Base-by-base conservation (phyloP, 2,888 invertebrate genomes). In the Limenitis camilla region DNA sequence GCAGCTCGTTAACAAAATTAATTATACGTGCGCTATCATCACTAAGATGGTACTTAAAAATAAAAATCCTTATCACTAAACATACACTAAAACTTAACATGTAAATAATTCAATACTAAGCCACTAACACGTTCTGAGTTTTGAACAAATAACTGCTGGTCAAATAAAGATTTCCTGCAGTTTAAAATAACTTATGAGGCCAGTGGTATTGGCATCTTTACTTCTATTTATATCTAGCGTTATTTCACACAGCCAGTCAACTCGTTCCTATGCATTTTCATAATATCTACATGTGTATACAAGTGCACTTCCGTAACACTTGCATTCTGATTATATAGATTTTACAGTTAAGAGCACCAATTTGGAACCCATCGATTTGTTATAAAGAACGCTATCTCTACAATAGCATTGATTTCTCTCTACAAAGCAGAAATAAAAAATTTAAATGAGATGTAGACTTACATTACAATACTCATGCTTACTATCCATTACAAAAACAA, bases 401-500 rank as follows among this genome's bases (percentile, higher is more conserved):
- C 19, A 2, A 19, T 19, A 19, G 19, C 19, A 19, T 19, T 19
- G 19, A 19, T 19, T 19, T 19, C 19, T 19, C 19, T 19, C 19
- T 1, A 19, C 19, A 19, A 19, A 19, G 19, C 19, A 19, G 19
- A 19, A 19, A 19, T 3, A 19, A 19, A 19, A 19, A 19, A 19
- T 1, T n/a, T 19, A 19, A 19, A 19, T 19, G 19, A 19, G 19
- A 19, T 19, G 3, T 19, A 19, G 19, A 3, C 19, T 19, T 19
- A 2, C 1, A 19, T 1, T 19, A 19, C 19, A 19, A 19, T 47
- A 49, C 40, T 49, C 43, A 42, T 42, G 49, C 49, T 50, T 43
- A 56, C 53, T 40, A 49, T 43, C 38, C 43, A 51, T 48, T 36
- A 56, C 46, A 42, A 52, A 53, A 58, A 60, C 58, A 60, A 59